phyloP scores from a whole-genome alignment of 1,140 invertebrate species.

The Antheraea mylitta region DNA sequence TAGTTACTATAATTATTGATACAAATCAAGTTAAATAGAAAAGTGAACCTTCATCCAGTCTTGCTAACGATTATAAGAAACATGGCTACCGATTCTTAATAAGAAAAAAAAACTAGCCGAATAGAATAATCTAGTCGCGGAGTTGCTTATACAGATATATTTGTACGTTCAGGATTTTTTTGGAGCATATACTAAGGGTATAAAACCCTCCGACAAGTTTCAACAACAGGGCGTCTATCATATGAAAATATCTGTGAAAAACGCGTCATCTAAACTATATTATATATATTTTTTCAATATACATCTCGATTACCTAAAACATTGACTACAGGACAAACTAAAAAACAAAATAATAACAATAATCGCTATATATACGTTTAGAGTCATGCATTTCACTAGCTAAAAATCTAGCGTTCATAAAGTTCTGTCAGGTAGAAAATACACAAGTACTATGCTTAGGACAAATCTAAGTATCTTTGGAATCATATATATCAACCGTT shows the following conservation, averaged over 20 bases:
- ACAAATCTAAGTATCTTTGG: background rate
- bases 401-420: slow-evolving; percentile 47
- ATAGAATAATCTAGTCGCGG: too few relatives aligned
- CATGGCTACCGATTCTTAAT: slow-evolving; percentile 31
- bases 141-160: slow-evolving; percentile 31
- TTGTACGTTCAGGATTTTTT: slow-evolving; percentile 73
- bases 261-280: slow-evolving; percentile 38
- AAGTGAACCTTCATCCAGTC: slow-evolving; percentile 43
- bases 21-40: slow-evolving; percentile 22
- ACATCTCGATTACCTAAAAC: slow-evolving; percentile 51
- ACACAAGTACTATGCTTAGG: background rate
- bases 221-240: background rate
- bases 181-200: slow-evolving; percentile 36
- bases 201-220: background rate
- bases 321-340: slow-evolving; percentile 50
- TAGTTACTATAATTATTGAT: too few relatives aligned
- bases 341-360: slow-evolving; percentile 31
- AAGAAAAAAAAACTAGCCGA: slow-evolving; percentile 41
- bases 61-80: slow-evolving; percentile 37
- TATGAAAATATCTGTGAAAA: slow-evolving; percentile 35
- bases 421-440: slow-evolving; percentile 33
- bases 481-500: background rate
- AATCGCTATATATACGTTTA: slow-evolving; percentile 21
- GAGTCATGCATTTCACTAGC: slow-evolving; percentile 36
- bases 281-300: slow-evolving; percentile 12